Evolutionary conservation across 2,888 invertebrate species (phyloP), one percentile per base, ranked within the genome.

Genomic region (Ormyrus labotus): DNA sequence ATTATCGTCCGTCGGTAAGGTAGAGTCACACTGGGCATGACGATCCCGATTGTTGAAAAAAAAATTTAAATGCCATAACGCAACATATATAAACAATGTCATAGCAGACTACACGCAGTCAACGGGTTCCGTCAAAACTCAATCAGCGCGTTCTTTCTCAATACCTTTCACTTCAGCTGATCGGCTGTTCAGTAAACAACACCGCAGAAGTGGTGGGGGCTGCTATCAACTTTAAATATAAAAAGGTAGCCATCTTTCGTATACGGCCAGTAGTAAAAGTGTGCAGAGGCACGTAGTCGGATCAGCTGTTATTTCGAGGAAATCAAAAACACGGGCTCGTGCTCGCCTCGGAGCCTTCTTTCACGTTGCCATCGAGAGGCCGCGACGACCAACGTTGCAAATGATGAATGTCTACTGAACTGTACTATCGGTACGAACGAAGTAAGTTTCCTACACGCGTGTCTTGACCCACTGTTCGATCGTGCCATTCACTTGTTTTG

Each of bases 241-340:
- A 9, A 61, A 4, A 67, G 76, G 61, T 60, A 65, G 76, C 76
- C 75, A 76, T 80, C 76, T 80, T 80, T 80, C 34, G 34, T 76
- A 55, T 55, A 47, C 2, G 58, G 58, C 34, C 58, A 58, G 58
- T 58, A 13, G 61, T 34, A 34, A 61, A 71, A 65, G 71, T 63
- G 70, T 47, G 13, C 5, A 7, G 53, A 60, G 13, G 34, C 48
- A 53, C 1, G 19, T 45, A 63, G 63, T 10, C 5, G 50, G 63
- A 76, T 80, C 80, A 80, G 76, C 80, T 80, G 80, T 61, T 76
- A 7, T 58, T 63, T 50, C 47, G 51, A 50, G 34, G 10, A 11
- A 51, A 55, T 69, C 70, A 11, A 69, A 78, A 79, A 69, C 69
- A 74, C 64, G 67, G 65, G 71, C 2, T 34, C 60, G 48, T 61